These are phyloP conservation scores for Cynodonichthys magdalenae DNA, from an alignment of 2,797 vertebrate species.

Conservation along the genomic window DNA sequence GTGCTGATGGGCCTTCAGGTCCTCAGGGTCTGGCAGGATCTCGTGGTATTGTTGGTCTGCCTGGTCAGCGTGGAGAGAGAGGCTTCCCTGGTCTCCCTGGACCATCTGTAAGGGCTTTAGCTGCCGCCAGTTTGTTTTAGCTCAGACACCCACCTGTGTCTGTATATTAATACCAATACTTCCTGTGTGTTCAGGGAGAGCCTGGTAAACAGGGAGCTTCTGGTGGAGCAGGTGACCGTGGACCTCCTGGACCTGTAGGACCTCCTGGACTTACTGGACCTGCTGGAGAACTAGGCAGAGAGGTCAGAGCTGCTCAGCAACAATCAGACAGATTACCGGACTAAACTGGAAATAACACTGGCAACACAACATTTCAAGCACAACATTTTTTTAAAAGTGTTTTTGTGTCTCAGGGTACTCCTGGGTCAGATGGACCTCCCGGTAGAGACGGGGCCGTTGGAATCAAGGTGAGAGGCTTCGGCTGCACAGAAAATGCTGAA, in stretches of 20 bases:
- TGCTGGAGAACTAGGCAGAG: slow-evolving; percentile 89
- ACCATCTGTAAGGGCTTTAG: slow-evolving; percentile 87
- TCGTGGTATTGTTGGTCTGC: slow-evolving; percentile 94
- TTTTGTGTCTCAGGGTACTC: slow-evolving; percentile 82
- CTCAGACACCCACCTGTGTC: neutral
- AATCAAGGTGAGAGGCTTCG: slow-evolving; percentile 84
- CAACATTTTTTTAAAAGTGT: neutral
- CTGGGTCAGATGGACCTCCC: slow-evolving; percentile 94
- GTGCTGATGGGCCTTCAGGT: slow-evolving; percentile 88
- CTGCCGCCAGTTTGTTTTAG: neutral
- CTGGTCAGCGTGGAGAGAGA: slow-evolving; percentile 96
- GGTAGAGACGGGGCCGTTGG: slow-evolving; percentile 92
- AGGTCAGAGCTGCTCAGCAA: slow-evolving; percentile 79
- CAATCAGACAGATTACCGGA: slow-evolving; percentile 7
- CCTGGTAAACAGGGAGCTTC: slow-evolving; percentile 94
- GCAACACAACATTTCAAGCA: neutral
- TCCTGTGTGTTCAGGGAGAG: slow-evolving; percentile 85
- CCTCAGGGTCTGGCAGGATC: slow-evolving; percentile 90
- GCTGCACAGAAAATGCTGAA: neutral
- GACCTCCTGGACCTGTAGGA: slow-evolving; percentile 92
- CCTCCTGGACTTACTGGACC: slow-evolving; percentile 94
- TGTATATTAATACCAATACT: slow-evolving; percentile 3
- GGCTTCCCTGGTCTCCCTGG: slow-evolving; percentile 95
- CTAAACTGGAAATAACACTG: neutral
- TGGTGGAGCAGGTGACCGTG: slow-evolving; percentile 88